These are phyloP conservation scores for Hydractinia echinata DNA, from an alignment of 30 jellyfish, hydroid and myxozoan species.

Conservation along the genomic window DNA sequence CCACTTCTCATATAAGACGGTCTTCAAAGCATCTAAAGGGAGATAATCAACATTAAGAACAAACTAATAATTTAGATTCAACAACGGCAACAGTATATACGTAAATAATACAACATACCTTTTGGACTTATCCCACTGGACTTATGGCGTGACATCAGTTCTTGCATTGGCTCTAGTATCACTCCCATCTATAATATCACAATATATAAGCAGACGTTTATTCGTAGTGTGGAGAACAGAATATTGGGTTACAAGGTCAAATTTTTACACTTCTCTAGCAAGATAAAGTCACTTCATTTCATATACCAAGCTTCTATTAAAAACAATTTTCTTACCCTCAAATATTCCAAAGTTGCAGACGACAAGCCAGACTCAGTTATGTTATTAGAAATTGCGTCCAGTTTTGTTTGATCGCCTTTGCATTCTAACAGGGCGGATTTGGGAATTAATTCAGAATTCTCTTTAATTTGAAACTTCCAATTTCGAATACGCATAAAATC, in stretches of 20 bases:
- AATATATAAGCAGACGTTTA: background rate
- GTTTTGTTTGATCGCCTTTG: slow-evolving; percentile 38
- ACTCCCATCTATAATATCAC: slow-evolving; percentile 58
- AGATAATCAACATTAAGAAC: background rate
- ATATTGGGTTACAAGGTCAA: too few species aligned
- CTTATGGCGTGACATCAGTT: slow-evolving; percentile 76
- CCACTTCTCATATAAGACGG: slow-evolving; percentile 88
- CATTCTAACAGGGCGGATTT: slow-evolving; percentile 45
- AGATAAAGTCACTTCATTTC: background rate
- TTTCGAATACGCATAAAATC: slow-evolving; percentile 73
- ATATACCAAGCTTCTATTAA: slow-evolving; percentile 32
- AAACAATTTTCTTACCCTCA: too few species aligned
- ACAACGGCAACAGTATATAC: too few species aligned
- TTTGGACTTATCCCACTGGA: slow-evolving; percentile 72
- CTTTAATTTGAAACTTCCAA: slow-evolving; percentile 73
- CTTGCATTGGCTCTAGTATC: slow-evolving; percentile 87
- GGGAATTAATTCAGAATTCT: slow-evolving; percentile 72
- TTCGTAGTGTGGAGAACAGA: too few species aligned
- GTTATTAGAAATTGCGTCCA: slow-evolving; percentile 67
- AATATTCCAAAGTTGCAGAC: slow-evolving; percentile 55
- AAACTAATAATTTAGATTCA: too few species aligned
- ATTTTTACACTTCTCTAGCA: background rate
- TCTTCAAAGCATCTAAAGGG: slow-evolving; percentile 65
- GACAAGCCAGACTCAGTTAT: slow-evolving; percentile 70
- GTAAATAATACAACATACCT: slow-evolving; percentile 42